Evolutionary conservation across 2,113 vertebrate genomes (phyloP).

Genomic region (Helogale parvula): DNA sequence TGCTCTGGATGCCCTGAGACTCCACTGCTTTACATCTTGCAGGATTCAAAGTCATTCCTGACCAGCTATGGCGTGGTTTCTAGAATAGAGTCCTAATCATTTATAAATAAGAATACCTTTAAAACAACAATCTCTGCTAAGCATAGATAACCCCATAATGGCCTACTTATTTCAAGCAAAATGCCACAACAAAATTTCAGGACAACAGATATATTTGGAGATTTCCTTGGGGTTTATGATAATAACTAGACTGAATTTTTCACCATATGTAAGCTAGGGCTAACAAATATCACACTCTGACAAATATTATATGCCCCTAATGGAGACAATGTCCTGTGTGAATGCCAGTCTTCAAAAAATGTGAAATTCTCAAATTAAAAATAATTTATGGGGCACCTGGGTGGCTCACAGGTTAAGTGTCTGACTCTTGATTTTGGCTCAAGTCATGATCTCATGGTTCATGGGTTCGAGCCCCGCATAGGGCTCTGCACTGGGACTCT

Average conservation of each 20-base stretch:
- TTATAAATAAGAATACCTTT: slow-evolving; percentile 24
- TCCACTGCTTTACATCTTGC: neutral
- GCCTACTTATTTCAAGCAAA: slow-evolving; percentile 55
- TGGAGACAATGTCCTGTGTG: neutral
- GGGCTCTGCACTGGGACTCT: neutral
- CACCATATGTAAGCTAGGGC: neutral
- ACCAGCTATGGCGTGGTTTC: neutral
- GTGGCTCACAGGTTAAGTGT: neutral
- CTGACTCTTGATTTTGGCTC: neutral
- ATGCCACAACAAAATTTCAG: slow-evolving; percentile 24
- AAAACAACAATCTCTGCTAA: slow-evolving; percentile 11
- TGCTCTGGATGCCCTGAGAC: neutral
- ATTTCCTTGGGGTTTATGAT: slow-evolving; percentile 16
- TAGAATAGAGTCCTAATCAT: neutral
- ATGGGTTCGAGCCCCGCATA: neutral
- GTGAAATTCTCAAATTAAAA: slow-evolving; percentile 33
- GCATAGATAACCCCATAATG: neutral
- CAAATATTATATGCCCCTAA: neutral
- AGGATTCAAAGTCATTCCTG: slow-evolving; percentile 1
- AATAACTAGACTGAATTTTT: neutral
- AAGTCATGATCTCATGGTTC: neutral
- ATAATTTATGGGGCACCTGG: neutral
- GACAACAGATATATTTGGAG: neutral
- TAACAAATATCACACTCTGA: slow-evolving; percentile 36
- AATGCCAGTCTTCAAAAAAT: slow-evolving; percentile 42